These are phyloP conservation scores for Chloroclystis v-ata DNA, from an alignment of 2,888 invertebrate genomes.

Conservation along the genomic window DNA sequence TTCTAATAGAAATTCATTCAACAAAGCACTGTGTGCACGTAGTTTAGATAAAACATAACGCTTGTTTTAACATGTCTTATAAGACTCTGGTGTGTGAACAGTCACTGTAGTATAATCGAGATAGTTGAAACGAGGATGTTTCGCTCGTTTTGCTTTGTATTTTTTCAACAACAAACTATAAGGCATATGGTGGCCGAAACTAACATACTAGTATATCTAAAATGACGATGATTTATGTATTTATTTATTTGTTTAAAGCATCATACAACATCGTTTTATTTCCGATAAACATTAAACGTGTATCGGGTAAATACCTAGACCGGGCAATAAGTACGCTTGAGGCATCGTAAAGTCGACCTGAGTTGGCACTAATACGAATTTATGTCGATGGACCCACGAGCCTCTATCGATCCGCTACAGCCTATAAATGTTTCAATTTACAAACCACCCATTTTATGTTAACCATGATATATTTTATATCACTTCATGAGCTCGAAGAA, in stretches of 20 bases:
- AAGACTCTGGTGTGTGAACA: too few relatives aligned
- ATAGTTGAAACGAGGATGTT: too few relatives aligned
- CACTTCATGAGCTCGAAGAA: constrained; percentile 28
- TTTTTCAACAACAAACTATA: too few relatives aligned
- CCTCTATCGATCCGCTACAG: constrained; percentile 62
- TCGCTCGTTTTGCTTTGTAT: too few relatives aligned
- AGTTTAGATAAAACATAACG: too few relatives aligned
- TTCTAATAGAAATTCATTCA: neutral
- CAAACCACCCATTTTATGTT: constrained; percentile 50
- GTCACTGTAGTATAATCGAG: too few relatives aligned
- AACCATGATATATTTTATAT: constrained; percentile 39
- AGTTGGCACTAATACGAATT: constrained; percentile 76
- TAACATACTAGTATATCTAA: too few relatives aligned
- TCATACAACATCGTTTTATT: constrained; percentile 38
- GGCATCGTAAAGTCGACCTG: constrained; percentile 74
- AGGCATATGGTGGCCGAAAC: too few relatives aligned
- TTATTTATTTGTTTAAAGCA: too few relatives aligned
- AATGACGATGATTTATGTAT: too few relatives aligned
- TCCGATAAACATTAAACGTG: constrained; percentile 53
- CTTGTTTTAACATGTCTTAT: too few relatives aligned
- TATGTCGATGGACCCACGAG: constrained; percentile 67
- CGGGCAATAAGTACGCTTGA: constrained; percentile 65
- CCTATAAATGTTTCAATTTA: constrained; percentile 72
- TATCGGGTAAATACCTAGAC: constrained; percentile 54
- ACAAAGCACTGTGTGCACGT: too few relatives aligned